Evolutionary conservation across 1,140 invertebrate species (phyloP), one percentile per base, ranked within the genome.

Genomic region (Paraescarpia echinospica): DNA sequence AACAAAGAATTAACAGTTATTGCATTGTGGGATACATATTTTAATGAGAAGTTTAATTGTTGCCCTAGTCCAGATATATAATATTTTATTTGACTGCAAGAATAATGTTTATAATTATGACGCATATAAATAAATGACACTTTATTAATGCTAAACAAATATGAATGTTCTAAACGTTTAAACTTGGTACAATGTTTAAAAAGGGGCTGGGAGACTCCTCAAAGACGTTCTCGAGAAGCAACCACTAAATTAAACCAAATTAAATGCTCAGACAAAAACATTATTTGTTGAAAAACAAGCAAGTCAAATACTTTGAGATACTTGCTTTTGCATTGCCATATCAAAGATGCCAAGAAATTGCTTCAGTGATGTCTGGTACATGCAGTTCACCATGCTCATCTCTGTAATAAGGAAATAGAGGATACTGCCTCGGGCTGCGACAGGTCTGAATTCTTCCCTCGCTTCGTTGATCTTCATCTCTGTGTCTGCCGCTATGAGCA

Each of bases 301-400:
- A 77, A 77, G 14, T 31, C 8, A 31, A 22, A 77, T 77, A 4
- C 12, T 41, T 77, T 77, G 59, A 77, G 22, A 31, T 31, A 77
- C 59, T 77, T 27, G 22, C 91, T 89, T 93, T 77, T 89, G 93
- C 93, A 93, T 90, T 35, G 90, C 77, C 51, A 91, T 34, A 91
- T 92, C 93, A 92, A 94, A 93, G 35, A 90, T n/a, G 33, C 92
- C 31, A 34, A 99, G 96, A 96, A 99, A 99, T 96, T 99, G 99
- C 95, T 98, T 98, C n/a, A 99, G 96, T 0, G 99, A 99, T 94
- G 99, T 99, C 96, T 99, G 99, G 31, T 99, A 99, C 99, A 99
- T 99, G 9, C 97, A 97, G 95, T 99, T 99, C 0, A 99, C 98
- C 94, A 98, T 98, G 94, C 98, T 98, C 98, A 99, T 99, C 96